phyloP scores from a whole-genome alignment of 1,140 invertebrate species.

The Drosophila neocordata region DNA sequence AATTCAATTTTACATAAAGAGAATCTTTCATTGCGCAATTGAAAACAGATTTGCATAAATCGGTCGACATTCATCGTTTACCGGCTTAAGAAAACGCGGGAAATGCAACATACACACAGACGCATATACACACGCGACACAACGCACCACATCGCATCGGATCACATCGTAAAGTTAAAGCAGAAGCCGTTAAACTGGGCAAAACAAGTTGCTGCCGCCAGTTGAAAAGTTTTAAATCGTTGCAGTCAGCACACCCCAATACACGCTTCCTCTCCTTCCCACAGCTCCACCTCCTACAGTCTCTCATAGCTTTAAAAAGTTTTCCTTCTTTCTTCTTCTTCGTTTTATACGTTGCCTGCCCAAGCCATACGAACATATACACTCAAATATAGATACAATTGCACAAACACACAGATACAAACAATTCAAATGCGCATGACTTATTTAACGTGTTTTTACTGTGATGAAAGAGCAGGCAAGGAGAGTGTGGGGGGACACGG shows the following conservation, averaged over 20 bases:
- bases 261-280: slow-evolving; percentile 17
- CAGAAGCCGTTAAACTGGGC: slow-evolving; percentile 50
- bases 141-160: slow-evolving; percentile 31
- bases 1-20: not conserved
- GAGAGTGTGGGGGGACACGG: not conserved
- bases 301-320: slow-evolving; percentile 61
- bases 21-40: slow-evolving; percentile 12
- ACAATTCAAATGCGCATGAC: slow-evolving; percentile 71
- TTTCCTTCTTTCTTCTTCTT: slow-evolving; percentile 30
- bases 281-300: not conserved
- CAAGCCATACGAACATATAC: slow-evolving; percentile 42
- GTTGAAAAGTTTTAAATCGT: slow-evolving; percentile 38
- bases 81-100: slow-evolving; percentile 37
- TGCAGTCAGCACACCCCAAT: slow-evolving; percentile 8
- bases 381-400: slow-evolving; percentile 20
- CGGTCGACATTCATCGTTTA: not conserved
- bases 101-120: slow-evolving; percentile 6
- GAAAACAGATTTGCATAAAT: slow-evolving; percentile 22
- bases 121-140: not conserved
- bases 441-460: slow-evolving; percentile 73
- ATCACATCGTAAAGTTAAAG: slow-evolving; percentile 22
- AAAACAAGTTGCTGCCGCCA: slow-evolving; percentile 39
- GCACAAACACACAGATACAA: slow-evolving; percentile 22
- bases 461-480: slow-evolving; percentile 17
- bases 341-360: slow-evolving; percentile 36